A percentile compares a stretch with the other conserved stretches of the same genome.
These are phyloP conservation scores for Malurus alboscapulatus DNA, from an alignment of 2,113 vertebrate genomes.

Conservation along the genomic window DNA sequence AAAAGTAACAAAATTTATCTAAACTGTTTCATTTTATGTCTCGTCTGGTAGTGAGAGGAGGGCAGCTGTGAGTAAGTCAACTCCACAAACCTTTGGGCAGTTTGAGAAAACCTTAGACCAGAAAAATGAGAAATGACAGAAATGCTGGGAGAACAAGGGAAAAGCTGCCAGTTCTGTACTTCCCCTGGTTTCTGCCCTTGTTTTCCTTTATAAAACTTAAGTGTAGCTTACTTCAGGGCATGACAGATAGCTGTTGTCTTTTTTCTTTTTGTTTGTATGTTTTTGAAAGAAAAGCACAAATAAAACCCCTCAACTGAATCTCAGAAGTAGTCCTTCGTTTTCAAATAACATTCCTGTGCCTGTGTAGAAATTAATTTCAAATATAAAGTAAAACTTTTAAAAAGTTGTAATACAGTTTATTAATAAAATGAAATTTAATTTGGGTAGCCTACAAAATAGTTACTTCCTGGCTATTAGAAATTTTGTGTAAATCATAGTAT, in stretches of 20 bases:
- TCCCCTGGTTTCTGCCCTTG: background rate
- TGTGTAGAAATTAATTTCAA: background rate
- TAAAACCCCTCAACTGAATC: background rate
- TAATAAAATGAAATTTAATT: background rate
- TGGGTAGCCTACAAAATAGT: background rate
- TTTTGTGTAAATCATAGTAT: background rate
- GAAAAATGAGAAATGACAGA: slow-evolving; percentile 35
- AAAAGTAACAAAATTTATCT: background rate
- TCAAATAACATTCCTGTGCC: background rate
- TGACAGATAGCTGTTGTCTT: background rate
- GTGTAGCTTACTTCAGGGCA: background rate
- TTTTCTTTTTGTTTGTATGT: background rate
- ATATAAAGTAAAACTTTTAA: background rate
- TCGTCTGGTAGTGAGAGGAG: background rate
- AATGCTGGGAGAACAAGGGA: background rate
- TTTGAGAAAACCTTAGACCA: background rate
- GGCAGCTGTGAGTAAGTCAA: background rate
- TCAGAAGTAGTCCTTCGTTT: background rate
- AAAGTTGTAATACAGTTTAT: background rate
- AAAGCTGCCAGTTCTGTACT: background rate
- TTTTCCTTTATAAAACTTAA: background rate
- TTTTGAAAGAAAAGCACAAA: background rate
- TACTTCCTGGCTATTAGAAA: background rate
- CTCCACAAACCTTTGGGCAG: background rate
- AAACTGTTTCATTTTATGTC: background rate